Evolutionary conservation across 2,797 vertebrate species (phyloP).

Genomic region (Coregonus ussuriensis): DNA sequence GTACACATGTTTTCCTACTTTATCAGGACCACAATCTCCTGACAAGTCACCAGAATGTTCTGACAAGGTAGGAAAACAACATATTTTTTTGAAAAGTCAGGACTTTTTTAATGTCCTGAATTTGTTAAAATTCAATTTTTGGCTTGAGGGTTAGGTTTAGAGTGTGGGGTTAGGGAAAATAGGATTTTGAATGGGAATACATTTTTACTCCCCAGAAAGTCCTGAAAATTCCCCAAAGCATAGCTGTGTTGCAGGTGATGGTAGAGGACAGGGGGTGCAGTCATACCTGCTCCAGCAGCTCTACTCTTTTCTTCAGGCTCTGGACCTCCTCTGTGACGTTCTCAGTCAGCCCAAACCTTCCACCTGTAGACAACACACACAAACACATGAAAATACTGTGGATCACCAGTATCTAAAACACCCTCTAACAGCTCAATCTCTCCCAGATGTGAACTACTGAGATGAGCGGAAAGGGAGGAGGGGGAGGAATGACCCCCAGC

Average conservation of each 20-base stretch:
- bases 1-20: neutral
- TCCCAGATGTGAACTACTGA: constrained; percentile 77
- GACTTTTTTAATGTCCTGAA: no score
- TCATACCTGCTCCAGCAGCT: constrained; percentile 87
- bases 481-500: constrained; percentile 71
- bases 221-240: no score
- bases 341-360: constrained; percentile 56
- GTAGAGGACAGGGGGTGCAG: neutral
- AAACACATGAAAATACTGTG: constrained; percentile 9
- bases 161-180: no score
- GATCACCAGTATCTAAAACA: neutral
- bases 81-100: no score
- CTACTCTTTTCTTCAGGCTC: constrained; percentile 81
- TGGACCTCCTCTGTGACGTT: constrained; percentile 82
- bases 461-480: constrained; percentile 24
- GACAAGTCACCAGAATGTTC: no score
- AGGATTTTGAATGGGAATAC: no score
- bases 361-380: constrained; percentile 55
- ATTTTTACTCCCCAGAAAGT: no score
- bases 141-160: no score
- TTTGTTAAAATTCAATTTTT: no score
- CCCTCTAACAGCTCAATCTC: constrained; percentile 56
- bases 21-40: no score
- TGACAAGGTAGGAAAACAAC: neutral
- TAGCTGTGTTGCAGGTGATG: neutral